Conservation (phyloP, 2,113 vertebrate genomes). For the Corvus cornix region DNA sequence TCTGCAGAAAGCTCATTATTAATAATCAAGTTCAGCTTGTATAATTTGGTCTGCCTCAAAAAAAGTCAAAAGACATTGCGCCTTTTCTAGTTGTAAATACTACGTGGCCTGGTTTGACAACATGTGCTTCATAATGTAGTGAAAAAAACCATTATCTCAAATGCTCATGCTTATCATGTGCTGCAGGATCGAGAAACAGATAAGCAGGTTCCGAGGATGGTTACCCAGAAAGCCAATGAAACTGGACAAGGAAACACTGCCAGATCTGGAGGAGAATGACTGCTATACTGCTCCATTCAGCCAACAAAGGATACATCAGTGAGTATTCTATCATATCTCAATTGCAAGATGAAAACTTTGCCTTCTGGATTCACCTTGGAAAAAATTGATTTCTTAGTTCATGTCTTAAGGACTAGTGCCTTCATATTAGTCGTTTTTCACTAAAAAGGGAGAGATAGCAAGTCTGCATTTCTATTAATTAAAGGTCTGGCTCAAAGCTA, state of each 20-base stretch:
- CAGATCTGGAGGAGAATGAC: conserved; percentile 93
- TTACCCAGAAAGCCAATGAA: conserved; percentile 94
- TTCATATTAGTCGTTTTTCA: not conserved
- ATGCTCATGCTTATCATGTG: conserved; percentile 63
- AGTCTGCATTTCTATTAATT: not conserved
- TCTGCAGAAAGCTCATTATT: not conserved
- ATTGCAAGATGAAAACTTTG: not conserved
- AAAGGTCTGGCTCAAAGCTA: not conserved
- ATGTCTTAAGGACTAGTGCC: not conserved
- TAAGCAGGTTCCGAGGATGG: conserved; percentile 93
- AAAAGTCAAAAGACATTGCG: not conserved
- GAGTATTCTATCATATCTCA: conserved; percentile 63
- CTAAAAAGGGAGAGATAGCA: not conserved
- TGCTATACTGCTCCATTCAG: conserved; percentile 96
- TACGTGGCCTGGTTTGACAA: not conserved
- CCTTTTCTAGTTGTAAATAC: not conserved
- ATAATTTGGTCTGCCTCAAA: not conserved
- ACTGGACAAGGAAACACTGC: conserved; percentile 87
- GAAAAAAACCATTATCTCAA: not conserved
- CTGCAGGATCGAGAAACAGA: conserved; percentile 91
- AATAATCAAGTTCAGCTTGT: not conserved
- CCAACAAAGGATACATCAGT: conserved; percentile 94
- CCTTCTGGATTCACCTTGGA: not conserved
- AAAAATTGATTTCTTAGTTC: not conserved
- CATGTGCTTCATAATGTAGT: not conserved